These are phyloP conservation scores for Diglossa brunneiventris DNA, from an alignment of 2,113 vertebrate genomes.

Conservation along the genomic window DNA sequence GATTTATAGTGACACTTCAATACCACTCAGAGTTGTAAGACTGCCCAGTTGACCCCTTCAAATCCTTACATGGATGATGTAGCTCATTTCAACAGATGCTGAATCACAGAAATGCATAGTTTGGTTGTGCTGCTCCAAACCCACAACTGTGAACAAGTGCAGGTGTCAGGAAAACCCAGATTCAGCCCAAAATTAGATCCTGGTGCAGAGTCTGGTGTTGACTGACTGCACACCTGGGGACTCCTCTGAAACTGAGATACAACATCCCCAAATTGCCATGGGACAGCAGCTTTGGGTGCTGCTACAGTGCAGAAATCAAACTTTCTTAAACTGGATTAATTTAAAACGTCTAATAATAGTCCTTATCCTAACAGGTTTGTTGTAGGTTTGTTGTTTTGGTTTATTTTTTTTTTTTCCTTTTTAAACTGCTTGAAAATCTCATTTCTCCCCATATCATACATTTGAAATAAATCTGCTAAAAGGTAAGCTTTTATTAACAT, in stretches of 20 bases:
- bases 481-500: not conserved
- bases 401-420: not conserved
- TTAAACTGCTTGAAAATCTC: not conserved
- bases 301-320: not conserved
- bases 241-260: accelerated
- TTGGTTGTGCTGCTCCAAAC: not conserved
- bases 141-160: not conserved
- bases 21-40: not conserved
- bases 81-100: not conserved
- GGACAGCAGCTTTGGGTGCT: not conserved
- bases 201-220: not conserved
- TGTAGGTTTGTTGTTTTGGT: not conserved
- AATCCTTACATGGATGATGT: not conserved
- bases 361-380: not conserved
- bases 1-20: not conserved
- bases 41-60: not conserved
- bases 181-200: not conserved
- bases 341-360: not conserved
- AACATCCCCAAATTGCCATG: not conserved
- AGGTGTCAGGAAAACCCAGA: not conserved
- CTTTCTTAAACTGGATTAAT: not conserved
- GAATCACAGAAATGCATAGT: not conserved
- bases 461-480: not conserved
- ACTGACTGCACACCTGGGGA: not conserved
- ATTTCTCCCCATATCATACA: not conserved